These are phyloP conservation scores for Dendronephthya gigantea DNA, from an alignment of 64 coral and sea anemone species.

Conservation along the genomic window DNA sequence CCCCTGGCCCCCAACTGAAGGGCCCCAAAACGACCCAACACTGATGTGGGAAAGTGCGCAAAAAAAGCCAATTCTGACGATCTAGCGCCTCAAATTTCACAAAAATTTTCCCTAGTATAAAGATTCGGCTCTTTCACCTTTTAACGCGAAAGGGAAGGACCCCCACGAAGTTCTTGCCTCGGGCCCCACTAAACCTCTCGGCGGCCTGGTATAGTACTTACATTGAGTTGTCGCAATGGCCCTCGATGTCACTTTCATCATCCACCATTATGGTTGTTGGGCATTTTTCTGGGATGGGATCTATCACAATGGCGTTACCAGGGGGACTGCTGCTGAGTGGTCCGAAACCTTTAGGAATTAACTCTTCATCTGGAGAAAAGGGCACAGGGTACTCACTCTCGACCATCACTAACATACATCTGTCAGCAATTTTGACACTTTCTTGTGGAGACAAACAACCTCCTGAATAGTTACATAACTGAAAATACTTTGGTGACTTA, in stretches of 20 bases:
- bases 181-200: no score
- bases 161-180: no score
- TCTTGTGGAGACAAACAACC: neutral
- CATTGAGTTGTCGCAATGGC: neutral
- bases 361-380: neutral
- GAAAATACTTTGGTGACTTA: neutral
- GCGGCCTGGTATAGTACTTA: no score
- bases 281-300: neutral
- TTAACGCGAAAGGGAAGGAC: no score
- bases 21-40: no score
- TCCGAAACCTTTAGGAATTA: slow-evolving; percentile 1
- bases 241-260: no score
- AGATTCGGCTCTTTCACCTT: no score
- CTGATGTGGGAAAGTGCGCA: no score
- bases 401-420: neutral
- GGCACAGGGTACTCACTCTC: neutral
- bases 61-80: no score
- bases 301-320: neutral
- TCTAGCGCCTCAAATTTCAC: no score
- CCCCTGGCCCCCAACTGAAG: no score
- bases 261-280: neutral
- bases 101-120: no score
- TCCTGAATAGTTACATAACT: neutral
- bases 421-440: neutral
- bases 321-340: neutral